phyloP scores from a whole-genome alignment of 2,113 vertebrate species.

The Dipodomys merriami region DNA sequence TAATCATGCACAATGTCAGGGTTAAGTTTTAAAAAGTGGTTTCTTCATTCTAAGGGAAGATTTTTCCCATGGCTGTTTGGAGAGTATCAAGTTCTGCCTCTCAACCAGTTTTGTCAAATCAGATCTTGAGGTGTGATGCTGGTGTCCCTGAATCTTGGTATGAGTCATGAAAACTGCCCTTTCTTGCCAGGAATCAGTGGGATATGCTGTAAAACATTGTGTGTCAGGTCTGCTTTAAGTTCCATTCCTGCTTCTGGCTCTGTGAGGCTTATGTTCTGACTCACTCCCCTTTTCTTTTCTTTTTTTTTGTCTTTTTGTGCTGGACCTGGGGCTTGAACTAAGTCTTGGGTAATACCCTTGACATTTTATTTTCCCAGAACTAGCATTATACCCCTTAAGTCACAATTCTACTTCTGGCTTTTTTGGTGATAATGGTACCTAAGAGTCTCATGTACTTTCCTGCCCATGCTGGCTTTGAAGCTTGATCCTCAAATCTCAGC shows the following conservation, averaged over 20 bases:
- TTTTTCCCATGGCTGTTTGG: background rate
- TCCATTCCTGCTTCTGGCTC: background rate
- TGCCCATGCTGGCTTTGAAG: too few relatives aligned
- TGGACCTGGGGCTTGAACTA: too few relatives aligned
- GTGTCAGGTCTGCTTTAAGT: background rate
- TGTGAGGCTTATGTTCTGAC: background rate
- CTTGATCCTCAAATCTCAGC: too few relatives aligned
- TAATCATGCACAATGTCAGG: background rate
- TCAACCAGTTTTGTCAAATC: background rate
- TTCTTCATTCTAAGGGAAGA: background rate
- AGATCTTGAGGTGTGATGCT: background rate
- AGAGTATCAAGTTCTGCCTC: background rate
- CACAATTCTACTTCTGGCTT: too few relatives aligned
- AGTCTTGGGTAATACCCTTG: too few relatives aligned
- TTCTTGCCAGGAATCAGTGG: background rate
- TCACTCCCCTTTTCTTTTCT: background rate
- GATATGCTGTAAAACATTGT: background rate
- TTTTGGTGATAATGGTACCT: too few relatives aligned
- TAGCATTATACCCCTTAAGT: too few relatives aligned
- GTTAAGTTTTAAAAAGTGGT: background rate
- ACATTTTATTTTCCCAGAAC: too few relatives aligned
- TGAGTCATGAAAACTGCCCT: background rate
- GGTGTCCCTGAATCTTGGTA: background rate
- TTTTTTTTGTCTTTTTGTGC: background rate
- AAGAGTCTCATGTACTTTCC: too few relatives aligned